A percentile compares a stretch with the other conserved stretches of the same genome.
Evolutionary conservation across 2,113 vertebrate genomes (phyloP).

Genomic region (Corythornis cristatus): DNA sequence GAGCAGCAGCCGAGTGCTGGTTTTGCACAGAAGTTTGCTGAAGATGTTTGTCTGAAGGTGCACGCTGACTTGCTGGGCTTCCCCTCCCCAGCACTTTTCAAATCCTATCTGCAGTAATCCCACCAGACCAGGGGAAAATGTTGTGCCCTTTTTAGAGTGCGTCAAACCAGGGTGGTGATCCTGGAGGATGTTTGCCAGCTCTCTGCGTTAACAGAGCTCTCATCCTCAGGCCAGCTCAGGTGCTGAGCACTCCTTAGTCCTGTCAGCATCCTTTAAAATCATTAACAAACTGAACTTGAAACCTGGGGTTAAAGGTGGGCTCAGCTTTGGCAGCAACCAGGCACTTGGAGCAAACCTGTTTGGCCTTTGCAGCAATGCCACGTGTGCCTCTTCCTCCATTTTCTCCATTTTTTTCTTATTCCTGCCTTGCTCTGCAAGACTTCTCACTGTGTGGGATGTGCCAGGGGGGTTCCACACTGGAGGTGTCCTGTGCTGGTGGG

Average conservation of each 20-base stretch:
- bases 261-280: background rate
- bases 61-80: background rate
- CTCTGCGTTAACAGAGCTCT: rapidly evolving
- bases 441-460: rapidly evolving
- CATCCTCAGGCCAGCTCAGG: background rate
- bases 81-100: background rate
- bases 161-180: background rate
- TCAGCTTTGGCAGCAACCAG: background rate
- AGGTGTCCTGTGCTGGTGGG: rapidly evolving
- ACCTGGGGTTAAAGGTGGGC: background rate
- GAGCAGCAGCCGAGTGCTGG: rapidly evolving
- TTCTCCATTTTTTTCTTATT: background rate
- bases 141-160: background rate
- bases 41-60: background rate
- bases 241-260: background rate
- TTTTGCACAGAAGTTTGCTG: background rate
- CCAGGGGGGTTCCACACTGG: rapidly evolving
- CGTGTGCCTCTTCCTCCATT: rapidly evolving
- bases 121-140: background rate
- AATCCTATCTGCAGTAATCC: background rate
- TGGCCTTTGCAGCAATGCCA: background rate
- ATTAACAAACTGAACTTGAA: background rate
- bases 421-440: rapidly evolving
- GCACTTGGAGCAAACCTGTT: background rate
- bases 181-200: background rate